phyloP scores from a whole-genome alignment of 2,113 vertebrate genomes.

The Microtus montanus region DNA sequence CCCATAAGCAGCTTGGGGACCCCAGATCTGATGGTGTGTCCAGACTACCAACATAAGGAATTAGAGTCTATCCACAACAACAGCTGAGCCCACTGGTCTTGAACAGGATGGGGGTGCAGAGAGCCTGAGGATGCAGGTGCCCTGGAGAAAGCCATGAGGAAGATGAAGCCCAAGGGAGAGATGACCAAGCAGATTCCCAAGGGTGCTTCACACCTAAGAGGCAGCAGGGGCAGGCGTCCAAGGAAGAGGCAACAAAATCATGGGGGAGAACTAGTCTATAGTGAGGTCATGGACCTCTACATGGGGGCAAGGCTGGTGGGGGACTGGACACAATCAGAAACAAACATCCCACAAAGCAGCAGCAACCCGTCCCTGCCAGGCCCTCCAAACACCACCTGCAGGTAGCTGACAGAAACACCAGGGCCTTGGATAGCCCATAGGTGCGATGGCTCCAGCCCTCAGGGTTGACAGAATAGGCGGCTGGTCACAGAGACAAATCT shows the following conservation, averaged over 20 bases:
- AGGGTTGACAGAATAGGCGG: neutral
- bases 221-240: too few relatives aligned
- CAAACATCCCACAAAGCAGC: neutral
- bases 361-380: neutral
- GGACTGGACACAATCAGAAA: neutral
- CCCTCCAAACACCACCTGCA: neutral
- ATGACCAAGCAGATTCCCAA: neutral
- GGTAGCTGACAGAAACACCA: too few relatives aligned
- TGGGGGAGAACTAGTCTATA: neutral
- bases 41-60: neutral
- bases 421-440: neutral
- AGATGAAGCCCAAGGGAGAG: neutral
- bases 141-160: neutral
- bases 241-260: neutral
- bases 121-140: neutral
- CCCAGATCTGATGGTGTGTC: neutral
- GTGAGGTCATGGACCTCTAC: neutral
- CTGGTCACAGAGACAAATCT: neutral
- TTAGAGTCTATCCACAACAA: neutral
- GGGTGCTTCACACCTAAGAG: neutral
- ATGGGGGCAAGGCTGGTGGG: too few relatives aligned
- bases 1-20: neutral
- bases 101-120: neutral
- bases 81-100: neutral
- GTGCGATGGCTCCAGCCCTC: neutral